These are phyloP conservation scores for Lacanobia wlatinum DNA, from an alignment of 2,888 invertebrate genomes.

Conservation along the genomic window DNA sequence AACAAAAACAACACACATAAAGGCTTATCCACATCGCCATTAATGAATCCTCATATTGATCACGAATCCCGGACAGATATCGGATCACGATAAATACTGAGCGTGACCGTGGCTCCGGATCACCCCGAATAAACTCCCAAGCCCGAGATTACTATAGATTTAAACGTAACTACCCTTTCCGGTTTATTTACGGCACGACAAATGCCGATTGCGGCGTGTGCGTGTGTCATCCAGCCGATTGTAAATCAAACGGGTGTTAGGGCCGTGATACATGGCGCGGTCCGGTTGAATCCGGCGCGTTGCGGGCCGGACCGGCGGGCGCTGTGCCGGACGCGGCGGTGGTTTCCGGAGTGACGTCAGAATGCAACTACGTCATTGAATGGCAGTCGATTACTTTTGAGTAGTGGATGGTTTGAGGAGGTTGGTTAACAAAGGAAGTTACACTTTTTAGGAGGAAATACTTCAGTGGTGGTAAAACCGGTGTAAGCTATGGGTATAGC, in stretches of 20 bases:
- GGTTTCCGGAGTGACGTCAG: conserved; percentile 45
- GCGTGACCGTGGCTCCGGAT: conserved; percentile 26
- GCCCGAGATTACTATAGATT: conserved; percentile 60
- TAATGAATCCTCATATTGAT: conserved; percentile 22
- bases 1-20: neutral
- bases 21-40: neutral
- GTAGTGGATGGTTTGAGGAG: conserved; percentile 1
- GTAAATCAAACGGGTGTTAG: conserved; percentile 63
- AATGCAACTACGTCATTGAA: conserved; percentile 39
- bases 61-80: conserved; percentile 7
- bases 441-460: neutral
- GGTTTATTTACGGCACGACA: conserved; percentile 62
- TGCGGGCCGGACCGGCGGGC: conserved; percentile 8
- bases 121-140: conserved; percentile 50
- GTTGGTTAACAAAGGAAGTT: neutral
- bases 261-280: conserved; percentile 54
- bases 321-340: conserved; percentile 29
- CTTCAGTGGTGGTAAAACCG: neutral
- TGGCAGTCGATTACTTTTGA: conserved; percentile 42
- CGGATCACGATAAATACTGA: conserved; percentile 42
- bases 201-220: conserved; percentile 62
- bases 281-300: conserved; percentile 18
- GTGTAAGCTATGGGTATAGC: too few species aligned
- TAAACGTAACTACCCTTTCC: conserved; percentile 61
- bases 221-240: conserved; percentile 56